Conservation (phyloP, 2,888 invertebrate genomes). For the Ophioninae sp. region DNA sequence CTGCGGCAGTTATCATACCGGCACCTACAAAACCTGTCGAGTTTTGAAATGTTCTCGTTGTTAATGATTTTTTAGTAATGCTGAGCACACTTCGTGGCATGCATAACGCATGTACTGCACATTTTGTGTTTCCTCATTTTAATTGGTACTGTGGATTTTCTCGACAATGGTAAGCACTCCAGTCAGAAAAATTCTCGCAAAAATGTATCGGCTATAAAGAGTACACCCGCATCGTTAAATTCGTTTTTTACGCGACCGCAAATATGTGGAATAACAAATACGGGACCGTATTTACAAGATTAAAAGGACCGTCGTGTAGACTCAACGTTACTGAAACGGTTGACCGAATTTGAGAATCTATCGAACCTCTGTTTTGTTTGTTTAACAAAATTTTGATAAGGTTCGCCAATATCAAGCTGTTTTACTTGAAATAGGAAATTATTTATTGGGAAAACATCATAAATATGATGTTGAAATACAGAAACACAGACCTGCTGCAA, state of each 20-base stretch:
- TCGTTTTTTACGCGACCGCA: too few species aligned
- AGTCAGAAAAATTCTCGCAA: neutral
- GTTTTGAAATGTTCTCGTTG: too few species aligned
- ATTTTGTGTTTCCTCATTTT: neutral
- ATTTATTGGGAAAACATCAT: neutral
- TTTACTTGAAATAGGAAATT: neutral
- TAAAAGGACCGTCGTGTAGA: too few species aligned
- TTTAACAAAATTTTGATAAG: neutral
- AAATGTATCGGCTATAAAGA: too few species aligned
- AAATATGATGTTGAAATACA: constrained; percentile 6
- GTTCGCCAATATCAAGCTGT: neutral
- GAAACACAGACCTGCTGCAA: constrained; percentile 71
- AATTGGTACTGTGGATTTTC: neutral
- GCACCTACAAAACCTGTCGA: constrained; percentile 88
- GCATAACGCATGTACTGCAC: neutral
- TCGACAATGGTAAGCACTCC: too few species aligned
- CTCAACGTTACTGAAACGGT: too few species aligned
- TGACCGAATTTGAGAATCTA: too few species aligned
- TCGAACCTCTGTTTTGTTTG: too few species aligned
- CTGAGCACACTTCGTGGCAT: neutral
- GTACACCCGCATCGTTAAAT: too few species aligned
- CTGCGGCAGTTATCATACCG: constrained; percentile 89
- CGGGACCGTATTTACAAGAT: too few species aligned
- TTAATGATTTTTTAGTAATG: neutral
- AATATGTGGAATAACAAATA: too few species aligned